Conservation (phyloP, 2,113 vertebrate genomes). For the Ptychochromis oligacanthus region DNA sequence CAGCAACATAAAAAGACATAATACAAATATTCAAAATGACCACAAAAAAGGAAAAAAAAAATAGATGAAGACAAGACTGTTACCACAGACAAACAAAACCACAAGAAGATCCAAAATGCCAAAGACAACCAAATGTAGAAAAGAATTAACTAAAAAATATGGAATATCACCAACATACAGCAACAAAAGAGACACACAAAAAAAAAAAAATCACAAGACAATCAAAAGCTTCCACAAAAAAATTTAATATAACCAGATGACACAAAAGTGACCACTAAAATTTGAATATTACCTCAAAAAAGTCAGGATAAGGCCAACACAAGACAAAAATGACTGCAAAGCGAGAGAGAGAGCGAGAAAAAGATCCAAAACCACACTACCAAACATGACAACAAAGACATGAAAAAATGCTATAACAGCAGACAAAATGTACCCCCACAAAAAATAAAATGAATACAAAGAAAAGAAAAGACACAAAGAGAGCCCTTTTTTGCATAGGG, state of each 20-base stretch:
- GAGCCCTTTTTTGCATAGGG: too few species aligned
- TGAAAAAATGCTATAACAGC: neutral
- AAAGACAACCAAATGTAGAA: accelerated
- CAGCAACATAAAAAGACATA: neutral
- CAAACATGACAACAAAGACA: neutral
- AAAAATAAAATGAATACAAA: neutral
- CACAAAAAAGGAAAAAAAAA: neutral
- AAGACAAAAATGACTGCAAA: neutral
- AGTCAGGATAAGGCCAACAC: neutral
- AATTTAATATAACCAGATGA: neutral
- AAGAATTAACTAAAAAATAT: neutral
- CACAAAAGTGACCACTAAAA: neutral
- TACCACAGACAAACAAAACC: neutral
- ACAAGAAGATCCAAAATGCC: too few species aligned
- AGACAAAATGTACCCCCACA: neutral
- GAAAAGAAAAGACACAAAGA: neutral
- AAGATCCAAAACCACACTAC: too few species aligned
- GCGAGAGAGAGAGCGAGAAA: too few species aligned
- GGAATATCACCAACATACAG: neutral
- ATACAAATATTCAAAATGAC: neutral
- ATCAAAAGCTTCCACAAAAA: neutral
- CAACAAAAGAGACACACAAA: too few species aligned
- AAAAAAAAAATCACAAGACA: neutral
- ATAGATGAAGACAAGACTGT: neutral
- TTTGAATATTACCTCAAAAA: too few species aligned